Conservation (phyloP, 1,140 invertebrate species). For the Drosophila takahashii region DNA sequence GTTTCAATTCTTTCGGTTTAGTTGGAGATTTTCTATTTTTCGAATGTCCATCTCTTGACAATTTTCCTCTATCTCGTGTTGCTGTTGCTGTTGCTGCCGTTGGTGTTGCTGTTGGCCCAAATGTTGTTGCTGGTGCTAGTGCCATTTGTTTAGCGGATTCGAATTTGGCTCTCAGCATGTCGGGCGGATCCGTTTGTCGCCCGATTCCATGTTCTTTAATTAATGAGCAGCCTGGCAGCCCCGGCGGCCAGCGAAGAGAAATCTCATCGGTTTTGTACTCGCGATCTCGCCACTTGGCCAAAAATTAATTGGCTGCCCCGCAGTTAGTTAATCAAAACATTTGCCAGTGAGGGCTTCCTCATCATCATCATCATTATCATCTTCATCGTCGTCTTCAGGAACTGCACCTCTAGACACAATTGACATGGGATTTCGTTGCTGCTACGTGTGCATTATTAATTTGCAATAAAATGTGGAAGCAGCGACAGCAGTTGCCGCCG, state of each 20-base stretch:
- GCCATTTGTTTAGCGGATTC: slow-evolving; percentile 79
- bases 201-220: slow-evolving; percentile 79
- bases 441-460: slow-evolving; percentile 76
- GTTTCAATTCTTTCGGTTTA: slow-evolving; percentile 82
- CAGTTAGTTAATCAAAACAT: slow-evolving; percentile 81
- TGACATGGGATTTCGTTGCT: slow-evolving; percentile 52
- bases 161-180: slow-evolving; percentile 66
- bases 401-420: slow-evolving; percentile 66
- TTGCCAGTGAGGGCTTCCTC: slow-evolving; percentile 57
- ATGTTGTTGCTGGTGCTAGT: slow-evolving; percentile 31
- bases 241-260: slow-evolving; percentile 52
- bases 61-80: slow-evolving; percentile 66
- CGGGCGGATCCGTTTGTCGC: slow-evolving; percentile 49
- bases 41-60: slow-evolving; percentile 83
- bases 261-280: slow-evolving; percentile 68
- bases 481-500: slow-evolving; percentile 47
- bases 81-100: slow-evolving; percentile 34
- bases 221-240: slow-evolving; percentile 66
- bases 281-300: slow-evolving; percentile 29
- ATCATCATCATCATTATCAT: slow-evolving; percentile 8
- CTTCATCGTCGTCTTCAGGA: slow-evolving; percentile 33
- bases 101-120: slow-evolving; percentile 32
- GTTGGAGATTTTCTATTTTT: slow-evolving; percentile 83
- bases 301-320: slow-evolving; percentile 75
- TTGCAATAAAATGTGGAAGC: slow-evolving; percentile 80